phyloP scores from a whole-genome alignment of 2,797 vertebrate genomes.

The Acestrorhynchus altus region DNA sequence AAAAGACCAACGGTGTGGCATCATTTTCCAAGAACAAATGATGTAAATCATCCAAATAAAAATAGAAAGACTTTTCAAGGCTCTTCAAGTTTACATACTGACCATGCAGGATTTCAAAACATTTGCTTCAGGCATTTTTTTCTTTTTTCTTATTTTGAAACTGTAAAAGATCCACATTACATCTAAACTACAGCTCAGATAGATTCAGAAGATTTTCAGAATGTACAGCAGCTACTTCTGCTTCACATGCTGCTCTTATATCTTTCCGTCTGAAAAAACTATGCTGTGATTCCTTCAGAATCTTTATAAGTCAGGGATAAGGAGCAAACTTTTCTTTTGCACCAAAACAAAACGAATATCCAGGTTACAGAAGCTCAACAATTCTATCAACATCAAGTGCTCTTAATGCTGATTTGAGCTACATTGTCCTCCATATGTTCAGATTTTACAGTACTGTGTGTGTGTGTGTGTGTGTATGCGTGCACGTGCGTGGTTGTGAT shows the following conservation, averaged over 20 bases:
- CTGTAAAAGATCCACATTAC: background rate
- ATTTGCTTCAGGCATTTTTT: too few species aligned
- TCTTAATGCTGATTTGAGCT: conserved; percentile 70
- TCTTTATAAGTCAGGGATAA: background rate
- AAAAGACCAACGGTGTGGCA: too few species aligned
- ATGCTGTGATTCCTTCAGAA: background rate
- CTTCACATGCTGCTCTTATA: background rate
- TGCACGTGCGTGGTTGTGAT: conserved; percentile 11
- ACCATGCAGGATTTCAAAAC: too few species aligned
- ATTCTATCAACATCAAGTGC: conserved; percentile 60
- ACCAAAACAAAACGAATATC: conserved; percentile 11
- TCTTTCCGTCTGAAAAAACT: background rate
- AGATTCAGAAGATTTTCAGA: background rate
- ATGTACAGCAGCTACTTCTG: background rate
- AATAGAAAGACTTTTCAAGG: too few species aligned
- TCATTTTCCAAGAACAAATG: too few species aligned
- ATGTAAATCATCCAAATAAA: too few species aligned
- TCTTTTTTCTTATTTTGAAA: too few species aligned
- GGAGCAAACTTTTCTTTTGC: background rate
- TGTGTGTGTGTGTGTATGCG: background rate
- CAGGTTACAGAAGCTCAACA: conserved; percentile 1
- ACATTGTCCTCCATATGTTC: conserved; percentile 50
- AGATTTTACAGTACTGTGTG: conserved; percentile 70
- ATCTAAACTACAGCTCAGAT: background rate
- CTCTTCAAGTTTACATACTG: too few species aligned